Evolutionary conservation across 2,113 vertebrate species (phyloP), one percentile per base, ranked within the genome.

Genomic region (Glareola pratincola): DNA sequence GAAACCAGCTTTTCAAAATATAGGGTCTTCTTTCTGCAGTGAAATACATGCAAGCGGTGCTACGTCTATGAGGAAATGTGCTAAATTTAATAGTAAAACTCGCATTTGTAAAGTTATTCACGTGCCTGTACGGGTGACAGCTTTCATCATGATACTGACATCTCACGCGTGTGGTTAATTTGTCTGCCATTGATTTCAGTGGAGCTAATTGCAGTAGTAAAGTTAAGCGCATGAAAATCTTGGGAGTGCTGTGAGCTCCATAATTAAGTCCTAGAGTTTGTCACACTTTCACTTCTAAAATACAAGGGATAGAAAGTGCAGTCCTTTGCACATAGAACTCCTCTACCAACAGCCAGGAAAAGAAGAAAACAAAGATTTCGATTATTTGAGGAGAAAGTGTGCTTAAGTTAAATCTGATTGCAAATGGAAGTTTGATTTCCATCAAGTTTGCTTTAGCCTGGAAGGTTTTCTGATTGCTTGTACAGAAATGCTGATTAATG

Each of bases 401-500:
- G 27, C 24, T 84, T 24, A 50, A 76, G 59, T 84, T 62, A 69
- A 83, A 91, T 81, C 62, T 83, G 56, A 69, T 85, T 85, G 79
- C 66, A 96, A 90, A 86, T 39, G 82, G 69, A 88, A 71, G 37
- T 63, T 95, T 92, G 1, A 3, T 91, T 96, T 94, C 64, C 72
- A 69, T 95, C 59, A 78, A 91, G 41, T 91, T 93, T 85, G 48
- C 43, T 92, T 72, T 92, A 92, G 87, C 67, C 79, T 83, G 32
- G 57, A 79, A 93, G 76, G 54, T 80, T 92, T 94, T 94, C 69
- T 94, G 89, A 95, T 95, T 87, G 59, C 84, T 89, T 88, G 77
- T 91, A 87, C 54, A 87, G 89, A 97, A 95, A 92, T 95, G 81
- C 82, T 96, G 94, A 97, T 95, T 94, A 96, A 97, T 93, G 96